A percentile compares a stretch with the other conserved stretches of the same genome.
Conservation (phyloP, 2,888 invertebrate species). For the Apocheima hispidaria region DNA sequence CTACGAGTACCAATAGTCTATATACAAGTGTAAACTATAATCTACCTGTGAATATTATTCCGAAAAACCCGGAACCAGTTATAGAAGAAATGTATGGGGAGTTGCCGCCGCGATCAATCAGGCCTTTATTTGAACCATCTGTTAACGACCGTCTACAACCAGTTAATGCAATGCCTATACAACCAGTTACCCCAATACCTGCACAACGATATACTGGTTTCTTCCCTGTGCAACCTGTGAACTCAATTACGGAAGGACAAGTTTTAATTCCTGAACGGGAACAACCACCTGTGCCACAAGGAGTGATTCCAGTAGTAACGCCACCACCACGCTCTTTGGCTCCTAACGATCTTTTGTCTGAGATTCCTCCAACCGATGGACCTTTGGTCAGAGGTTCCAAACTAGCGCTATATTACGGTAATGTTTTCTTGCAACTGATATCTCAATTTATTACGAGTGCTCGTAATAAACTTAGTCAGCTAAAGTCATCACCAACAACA, state of each 20-base stretch:
- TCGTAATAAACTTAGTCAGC: constrained; percentile 58
- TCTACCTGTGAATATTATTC: constrained; percentile 15
- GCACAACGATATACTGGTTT: not conserved
- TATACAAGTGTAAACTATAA: constrained; percentile 16
- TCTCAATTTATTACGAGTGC: constrained; percentile 66
- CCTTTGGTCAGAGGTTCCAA: constrained; percentile 54
- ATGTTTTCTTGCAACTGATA: constrained; percentile 66
- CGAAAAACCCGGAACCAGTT: constrained; percentile 3
- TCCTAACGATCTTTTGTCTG: constrained; percentile 11
- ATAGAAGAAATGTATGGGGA: constrained; percentile 28
- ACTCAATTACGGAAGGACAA: not conserved
- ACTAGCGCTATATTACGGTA: constrained; percentile 68
- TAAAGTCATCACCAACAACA: constrained; percentile 34
- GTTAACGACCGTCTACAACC: not conserved
- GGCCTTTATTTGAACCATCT: constrained; percentile 7
- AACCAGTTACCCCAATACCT: not conserved
- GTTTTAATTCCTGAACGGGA: not conserved
- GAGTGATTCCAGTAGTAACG: constrained; percentile 18
- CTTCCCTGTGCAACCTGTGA: constrained; percentile 1
- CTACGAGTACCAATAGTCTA: constrained; percentile 11
- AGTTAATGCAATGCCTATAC: not conserved
- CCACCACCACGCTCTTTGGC: constrained; percentile 11
- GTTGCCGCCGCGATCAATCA: constrained; percentile 29
- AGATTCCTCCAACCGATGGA: constrained; percentile 24
- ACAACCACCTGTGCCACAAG: not conserved